Evolutionary conservation across 1,140 invertebrate genomes (phyloP).

Genomic region (Andrena cerasifolii): DNA sequence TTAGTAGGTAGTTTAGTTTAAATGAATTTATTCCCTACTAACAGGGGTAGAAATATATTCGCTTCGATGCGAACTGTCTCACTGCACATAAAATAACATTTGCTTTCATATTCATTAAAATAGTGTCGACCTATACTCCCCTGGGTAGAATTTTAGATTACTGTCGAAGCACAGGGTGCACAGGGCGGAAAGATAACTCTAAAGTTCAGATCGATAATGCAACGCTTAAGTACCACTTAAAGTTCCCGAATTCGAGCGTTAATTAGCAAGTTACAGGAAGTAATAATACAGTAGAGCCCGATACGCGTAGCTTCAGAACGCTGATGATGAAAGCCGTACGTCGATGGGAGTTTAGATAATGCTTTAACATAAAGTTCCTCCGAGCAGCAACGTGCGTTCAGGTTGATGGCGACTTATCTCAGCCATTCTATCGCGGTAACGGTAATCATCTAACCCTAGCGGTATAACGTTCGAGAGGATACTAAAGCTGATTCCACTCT

Average conservation of each 20-base stretch:
- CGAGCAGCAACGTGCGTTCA: background rate
- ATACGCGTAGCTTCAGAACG: background rate
- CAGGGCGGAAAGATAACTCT: background rate
- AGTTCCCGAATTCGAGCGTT: background rate
- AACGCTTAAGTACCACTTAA: background rate
- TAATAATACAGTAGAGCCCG: background rate
- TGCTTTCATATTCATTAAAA: background rate
- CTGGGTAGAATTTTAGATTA: background rate
- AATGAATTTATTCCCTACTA: too few species aligned
- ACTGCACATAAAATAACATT: background rate
- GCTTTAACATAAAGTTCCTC: slow-evolving; percentile 15
- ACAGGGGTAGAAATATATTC: too few species aligned
- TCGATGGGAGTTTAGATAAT: slow-evolving; percentile 8
- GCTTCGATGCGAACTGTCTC: too few species aligned
- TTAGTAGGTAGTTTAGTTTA: too few species aligned
- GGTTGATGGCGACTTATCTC: slow-evolving; percentile 19
- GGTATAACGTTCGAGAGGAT: background rate
- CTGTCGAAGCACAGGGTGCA: too few species aligned
- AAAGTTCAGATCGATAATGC: background rate
- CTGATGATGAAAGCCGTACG: background rate
- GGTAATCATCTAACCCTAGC: slow-evolving; percentile 15
- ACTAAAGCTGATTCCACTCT: too few species aligned
- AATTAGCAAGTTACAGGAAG: slow-evolving; percentile 7
- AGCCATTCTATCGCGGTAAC: background rate
- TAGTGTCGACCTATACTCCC: background rate